These are phyloP conservation scores for Tor tambroides DNA, from an alignment of 2,113 vertebrate genomes.

Conservation along the genomic window DNA sequence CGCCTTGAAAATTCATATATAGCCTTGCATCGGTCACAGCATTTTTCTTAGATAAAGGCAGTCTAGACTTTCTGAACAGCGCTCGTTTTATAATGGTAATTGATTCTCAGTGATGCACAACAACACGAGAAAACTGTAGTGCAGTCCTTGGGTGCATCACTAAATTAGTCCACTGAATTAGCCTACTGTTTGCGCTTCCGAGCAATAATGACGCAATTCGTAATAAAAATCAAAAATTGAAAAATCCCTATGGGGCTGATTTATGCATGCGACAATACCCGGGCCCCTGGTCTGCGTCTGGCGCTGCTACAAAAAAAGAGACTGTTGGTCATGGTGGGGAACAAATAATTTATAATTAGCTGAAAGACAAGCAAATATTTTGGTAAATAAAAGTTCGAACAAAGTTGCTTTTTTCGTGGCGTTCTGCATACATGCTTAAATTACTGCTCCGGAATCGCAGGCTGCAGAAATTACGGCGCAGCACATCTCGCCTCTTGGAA, in stretches of 20 bases:
- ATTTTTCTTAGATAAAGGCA: constrained; percentile 1
- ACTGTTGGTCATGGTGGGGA: background rate
- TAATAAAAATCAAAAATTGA: constrained; percentile 10
- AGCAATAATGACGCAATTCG: constrained; percentile 29
- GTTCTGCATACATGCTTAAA: constrained; percentile 69
- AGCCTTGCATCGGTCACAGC: background rate
- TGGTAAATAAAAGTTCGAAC: constrained; percentile 50
- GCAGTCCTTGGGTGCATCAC: constrained; percentile 31
- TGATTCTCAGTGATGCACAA: constrained; percentile 30
- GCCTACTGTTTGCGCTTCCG: constrained; percentile 13
- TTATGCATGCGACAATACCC: constrained; percentile 9
- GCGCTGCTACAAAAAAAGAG: background rate
- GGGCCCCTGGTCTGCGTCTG: background rate
- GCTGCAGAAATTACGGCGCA: constrained; percentile 84
- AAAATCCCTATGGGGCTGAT: background rate
- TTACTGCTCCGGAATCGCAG: constrained; percentile 65
- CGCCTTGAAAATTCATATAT: constrained; percentile 10
- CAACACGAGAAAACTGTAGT: constrained; percentile 27
- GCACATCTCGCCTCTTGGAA: constrained; percentile 90
- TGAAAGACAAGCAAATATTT: constrained; percentile 15
- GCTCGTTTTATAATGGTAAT: constrained; percentile 26
- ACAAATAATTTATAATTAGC: constrained; percentile 10
- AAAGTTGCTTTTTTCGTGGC: constrained; percentile 64
- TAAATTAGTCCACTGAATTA: constrained; percentile 25
- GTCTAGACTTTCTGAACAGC: constrained; percentile 9